Percentiles rank a stretch among this genome's conserved stretches.
Conservation (phyloP, 2,888 invertebrate genomes). For the Scaptomyza caliginosa region DNA sequence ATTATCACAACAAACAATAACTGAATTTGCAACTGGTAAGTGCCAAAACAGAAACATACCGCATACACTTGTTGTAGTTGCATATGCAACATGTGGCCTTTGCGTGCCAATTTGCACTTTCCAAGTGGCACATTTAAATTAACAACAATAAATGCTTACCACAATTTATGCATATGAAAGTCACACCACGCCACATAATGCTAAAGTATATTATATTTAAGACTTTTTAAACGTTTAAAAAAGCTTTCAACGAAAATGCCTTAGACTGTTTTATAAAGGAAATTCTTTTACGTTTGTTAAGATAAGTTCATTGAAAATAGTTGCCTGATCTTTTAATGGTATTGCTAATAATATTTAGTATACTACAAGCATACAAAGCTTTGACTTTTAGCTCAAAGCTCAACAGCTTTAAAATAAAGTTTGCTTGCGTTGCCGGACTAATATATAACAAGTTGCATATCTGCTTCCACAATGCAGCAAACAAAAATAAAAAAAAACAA, state of each 20-base stretch:
- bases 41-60: conserved; percentile 14
- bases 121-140: conserved; percentile 72
- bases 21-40: conserved; percentile 7
- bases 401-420: not conserved
- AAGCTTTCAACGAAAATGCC: too few species aligned
- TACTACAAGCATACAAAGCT: not conserved
- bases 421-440: conserved; percentile 2
- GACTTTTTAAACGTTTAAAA: not conserved
- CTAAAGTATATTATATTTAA: not conserved
- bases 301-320: too few species aligned
- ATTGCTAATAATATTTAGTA: too few species aligned
- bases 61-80: conserved; percentile 32
- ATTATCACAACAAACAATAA: not conserved
- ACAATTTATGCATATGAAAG: conserved; percentile 62
- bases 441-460: conserved; percentile 5
- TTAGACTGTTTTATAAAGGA: too few species aligned
- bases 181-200: conserved; percentile 18
- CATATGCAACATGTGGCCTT: conserved; percentile 67
- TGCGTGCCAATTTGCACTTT: conserved; percentile 73
- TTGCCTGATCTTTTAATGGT: too few species aligned
- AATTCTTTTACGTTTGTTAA: too few species aligned
- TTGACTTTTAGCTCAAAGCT: not conserved
- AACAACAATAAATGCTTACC: conserved; percentile 72
- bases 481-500: too few species aligned
- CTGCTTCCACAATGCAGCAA: conserved; percentile 8